phyloP scores from a whole-genome alignment of 2,888 invertebrate species.

The Parelbella ahira region DNA sequence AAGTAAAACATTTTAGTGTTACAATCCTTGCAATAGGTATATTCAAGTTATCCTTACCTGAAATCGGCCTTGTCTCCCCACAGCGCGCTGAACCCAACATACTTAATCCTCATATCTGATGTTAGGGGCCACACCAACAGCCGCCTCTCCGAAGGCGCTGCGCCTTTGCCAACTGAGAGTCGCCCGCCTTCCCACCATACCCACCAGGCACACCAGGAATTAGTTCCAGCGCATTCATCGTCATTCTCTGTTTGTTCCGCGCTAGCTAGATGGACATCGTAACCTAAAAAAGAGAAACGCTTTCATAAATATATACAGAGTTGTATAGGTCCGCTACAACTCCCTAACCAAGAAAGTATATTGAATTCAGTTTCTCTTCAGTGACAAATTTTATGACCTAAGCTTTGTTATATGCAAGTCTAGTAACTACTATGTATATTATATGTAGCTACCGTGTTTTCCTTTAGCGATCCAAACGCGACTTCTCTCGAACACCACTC shows the following conservation, averaged over 20 bases:
- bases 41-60: slow-evolving; percentile 75
- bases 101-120: slow-evolving; percentile 79
- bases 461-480: slow-evolving; percentile 84
- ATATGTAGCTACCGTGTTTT: slow-evolving; percentile 77
- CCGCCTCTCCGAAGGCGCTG: slow-evolving; percentile 76
- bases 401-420: too few relatives aligned
- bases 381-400: too few relatives aligned
- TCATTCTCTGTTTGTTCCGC: slow-evolving; percentile 80
- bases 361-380: too few relatives aligned
- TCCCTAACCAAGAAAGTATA: too few relatives aligned
- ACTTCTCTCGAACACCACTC: slow-evolving; percentile 82
- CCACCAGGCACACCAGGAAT: slow-evolving; percentile 83
- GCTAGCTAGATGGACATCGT: slow-evolving; percentile 82
- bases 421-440: too few relatives aligned
- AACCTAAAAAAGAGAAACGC: slow-evolving; percentile 76
- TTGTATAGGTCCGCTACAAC: too few relatives aligned
- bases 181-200: slow-evolving; percentile 83
- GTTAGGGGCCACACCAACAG: slow-evolving; percentile 82
- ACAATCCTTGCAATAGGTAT: too few relatives aligned
- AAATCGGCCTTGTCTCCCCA: slow-evolving; percentile 84
- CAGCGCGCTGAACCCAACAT: slow-evolving; percentile 82
- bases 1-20: too few relatives aligned
- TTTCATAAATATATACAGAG: too few relatives aligned
- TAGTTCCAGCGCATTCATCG: slow-evolving; percentile 66
- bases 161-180: slow-evolving; percentile 80